Base-by-base conservation (phyloP, 2,888 invertebrate genomes). In the Entomobrya proxima region DNA sequence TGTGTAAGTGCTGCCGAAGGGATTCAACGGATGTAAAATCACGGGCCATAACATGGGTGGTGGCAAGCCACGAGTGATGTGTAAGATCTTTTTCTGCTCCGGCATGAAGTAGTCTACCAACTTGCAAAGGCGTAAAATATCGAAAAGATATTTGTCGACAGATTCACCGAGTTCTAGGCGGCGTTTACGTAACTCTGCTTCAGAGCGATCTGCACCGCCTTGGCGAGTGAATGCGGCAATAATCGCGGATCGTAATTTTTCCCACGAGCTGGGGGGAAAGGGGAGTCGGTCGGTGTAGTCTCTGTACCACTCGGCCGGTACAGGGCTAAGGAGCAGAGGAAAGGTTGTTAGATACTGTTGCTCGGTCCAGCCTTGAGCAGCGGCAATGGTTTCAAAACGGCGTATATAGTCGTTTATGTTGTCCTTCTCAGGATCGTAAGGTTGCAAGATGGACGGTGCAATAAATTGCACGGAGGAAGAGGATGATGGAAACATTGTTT, bases 121-220 rank as follows among this genome's bases (percentile, higher is more conserved):
- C 11, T 32, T 32, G 6, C 30, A 47, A 2, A 75, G n/a, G 3
- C 40, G 30, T n/a, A 75, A 2, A 13, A 47, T n/a, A n/a, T 47
- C 75, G n/a, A n/a, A 75, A 13, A 75, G 9, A 21, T 75, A 75
- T 5, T 13, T n/a, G 21, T 75, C 75, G 11, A 47, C 50, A 27
- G 50, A 50, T 27, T 75, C 75, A 11, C 21, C 32, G 7, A n/a
- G 6, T 1, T 2, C 2, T 24, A 37, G 15, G 2, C 52, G 50
- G 2, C 52, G 47, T 7, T 50, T 5, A 11, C 40, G 47, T 5
- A 75, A 21, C 21, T 75, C 50, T 7, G 47, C 32, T 7, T 37
- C 37, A 1, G 75, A 50, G 9, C 50, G 47, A n/a, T 50, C 52
- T n/a, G 47, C 6, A 3, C 32, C 75, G 27, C 50, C 30, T 2